phyloP scores from a whole-genome alignment of 2,113 vertebrate species.

The Seriola quinqueradiata region DNA sequence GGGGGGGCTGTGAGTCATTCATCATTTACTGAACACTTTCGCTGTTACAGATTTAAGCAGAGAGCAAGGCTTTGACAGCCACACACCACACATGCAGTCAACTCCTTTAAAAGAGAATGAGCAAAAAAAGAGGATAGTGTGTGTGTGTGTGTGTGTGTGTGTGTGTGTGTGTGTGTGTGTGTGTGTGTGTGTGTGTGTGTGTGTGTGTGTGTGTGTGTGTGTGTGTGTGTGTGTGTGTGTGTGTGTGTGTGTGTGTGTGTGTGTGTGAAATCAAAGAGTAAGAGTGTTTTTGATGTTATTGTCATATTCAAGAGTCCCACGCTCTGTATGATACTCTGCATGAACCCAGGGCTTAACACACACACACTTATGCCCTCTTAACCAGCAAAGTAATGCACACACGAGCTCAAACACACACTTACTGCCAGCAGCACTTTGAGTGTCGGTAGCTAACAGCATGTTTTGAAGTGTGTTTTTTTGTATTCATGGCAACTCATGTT shows the following conservation, averaged over 20 bases:
- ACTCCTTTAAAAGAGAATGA: not conserved
- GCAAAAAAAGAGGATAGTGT: not conserved
- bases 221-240: conserved; percentile 7
- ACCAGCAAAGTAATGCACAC: not conserved
- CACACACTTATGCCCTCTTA: conserved; percentile 14
- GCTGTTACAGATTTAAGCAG: conserved; percentile 49
- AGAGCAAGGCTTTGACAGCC: conserved; percentile 47
- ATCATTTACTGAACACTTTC: conserved; percentile 41
- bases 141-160: too few species aligned
- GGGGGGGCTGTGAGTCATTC: conserved; percentile 25
- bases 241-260: not conserved
- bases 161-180: conserved; percentile 2
- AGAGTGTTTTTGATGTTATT: conserved; percentile 65
- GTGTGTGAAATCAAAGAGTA: conserved; percentile 53
- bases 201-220: not conserved
- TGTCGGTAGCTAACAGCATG: conserved; percentile 29
- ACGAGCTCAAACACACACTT: conserved; percentile 39
- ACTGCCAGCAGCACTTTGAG: conserved; percentile 38
- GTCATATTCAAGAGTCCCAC: conserved; percentile 71
- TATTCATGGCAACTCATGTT: conserved; percentile 52
- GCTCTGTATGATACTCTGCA: conserved; percentile 63
- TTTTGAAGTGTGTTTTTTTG: conserved; percentile 67
- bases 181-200: not conserved
- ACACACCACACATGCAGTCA: conserved; percentile 1
- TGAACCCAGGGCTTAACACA: conserved; percentile 49